Base-by-base conservation (phyloP, 2,113 vertebrate species). In the Oryzias celebensis region DNA sequence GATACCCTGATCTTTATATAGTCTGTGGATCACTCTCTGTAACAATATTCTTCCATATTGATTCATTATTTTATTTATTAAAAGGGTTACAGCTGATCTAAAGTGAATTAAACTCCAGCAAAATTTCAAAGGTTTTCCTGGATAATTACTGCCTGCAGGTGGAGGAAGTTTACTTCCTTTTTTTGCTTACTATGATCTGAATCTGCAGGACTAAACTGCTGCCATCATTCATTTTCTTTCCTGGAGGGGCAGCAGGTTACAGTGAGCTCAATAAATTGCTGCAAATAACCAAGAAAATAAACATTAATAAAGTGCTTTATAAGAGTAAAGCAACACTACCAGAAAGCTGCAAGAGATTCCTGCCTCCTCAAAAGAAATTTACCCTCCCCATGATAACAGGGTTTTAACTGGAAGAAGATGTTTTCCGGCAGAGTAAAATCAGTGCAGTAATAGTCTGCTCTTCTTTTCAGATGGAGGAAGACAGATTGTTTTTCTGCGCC, bases 381-480 rank as follows among this genome's bases (percentile, higher is more conserved):
- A 7, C 45, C 43, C 13, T 42, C n/a, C 1, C 58, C 41, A 0
- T 63, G 45, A 22, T 49, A 68, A 50, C 14, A 55, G 44, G 31
- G 41, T 55, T 57, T 60, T 73, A 54, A 65, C 43, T 50, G 49
- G 71, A 56, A 50, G 26, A 18, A 45, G 49, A 55, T 72, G 62
- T 77, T 78, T 71, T 62, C 61, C 42, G 16, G 31, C 52, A 72
- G 42, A 56, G 43, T 24, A 60, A 64, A 75, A 67, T 42, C 24
- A 51, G 52, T 28, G 0, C 3, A 59, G 53, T 47, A 24, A 52
- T 58, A 18, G 71, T 55, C 23, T 52, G 36, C 55, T 16, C 49
- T 71, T 60, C 46, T 58, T 50, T 62, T 52, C 7, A 68, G 49
- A 76, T 59, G 23, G 18, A 65, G 65, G 73, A 68, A 62, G 44